Conservation (phyloP, 2,797 vertebrate species). For the Argyrosomus regius region DNA sequence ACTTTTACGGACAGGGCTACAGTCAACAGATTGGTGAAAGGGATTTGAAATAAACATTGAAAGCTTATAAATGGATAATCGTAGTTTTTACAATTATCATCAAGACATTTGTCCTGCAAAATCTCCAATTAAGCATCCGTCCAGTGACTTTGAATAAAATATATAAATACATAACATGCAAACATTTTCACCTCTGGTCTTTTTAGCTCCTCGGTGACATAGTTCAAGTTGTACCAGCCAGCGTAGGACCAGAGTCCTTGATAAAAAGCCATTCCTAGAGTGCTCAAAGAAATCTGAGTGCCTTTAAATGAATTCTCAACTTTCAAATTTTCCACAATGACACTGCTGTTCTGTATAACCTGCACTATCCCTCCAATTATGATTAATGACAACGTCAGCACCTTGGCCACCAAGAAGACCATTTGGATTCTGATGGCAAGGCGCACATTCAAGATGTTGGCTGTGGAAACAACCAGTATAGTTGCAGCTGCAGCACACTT, state of each 20-base stretch:
- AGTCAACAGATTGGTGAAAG: neutral
- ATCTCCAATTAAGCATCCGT: neutral
- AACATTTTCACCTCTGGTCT: constrained; percentile 84
- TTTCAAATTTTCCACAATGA: constrained; percentile 74
- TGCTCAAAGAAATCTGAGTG: constrained; percentile 69
- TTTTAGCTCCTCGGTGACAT: constrained; percentile 87
- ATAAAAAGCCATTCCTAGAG: constrained; percentile 86
- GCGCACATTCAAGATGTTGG: constrained; percentile 85
- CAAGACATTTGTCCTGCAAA: neutral
- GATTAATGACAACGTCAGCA: constrained; percentile 83
- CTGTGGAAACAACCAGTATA: constrained; percentile 80
- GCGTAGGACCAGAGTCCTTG: constrained; percentile 89
- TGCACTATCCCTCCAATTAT: constrained; percentile 81
- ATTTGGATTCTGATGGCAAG: constrained; percentile 84
- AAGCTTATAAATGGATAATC: neutral
- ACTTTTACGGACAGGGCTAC: neutral
- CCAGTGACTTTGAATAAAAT: neutral
- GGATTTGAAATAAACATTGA: neutral
- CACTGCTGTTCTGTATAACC: constrained; percentile 64
- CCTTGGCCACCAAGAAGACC: constrained; percentile 85
- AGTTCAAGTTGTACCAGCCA: constrained; percentile 89
- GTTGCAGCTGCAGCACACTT: constrained; percentile 80
- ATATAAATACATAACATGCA: neutral
- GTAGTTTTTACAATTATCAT: neutral
- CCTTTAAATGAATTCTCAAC: constrained; percentile 83